Conservation (phyloP, 2,113 vertebrate genomes). For the Miniopterus natalensis region DNA sequence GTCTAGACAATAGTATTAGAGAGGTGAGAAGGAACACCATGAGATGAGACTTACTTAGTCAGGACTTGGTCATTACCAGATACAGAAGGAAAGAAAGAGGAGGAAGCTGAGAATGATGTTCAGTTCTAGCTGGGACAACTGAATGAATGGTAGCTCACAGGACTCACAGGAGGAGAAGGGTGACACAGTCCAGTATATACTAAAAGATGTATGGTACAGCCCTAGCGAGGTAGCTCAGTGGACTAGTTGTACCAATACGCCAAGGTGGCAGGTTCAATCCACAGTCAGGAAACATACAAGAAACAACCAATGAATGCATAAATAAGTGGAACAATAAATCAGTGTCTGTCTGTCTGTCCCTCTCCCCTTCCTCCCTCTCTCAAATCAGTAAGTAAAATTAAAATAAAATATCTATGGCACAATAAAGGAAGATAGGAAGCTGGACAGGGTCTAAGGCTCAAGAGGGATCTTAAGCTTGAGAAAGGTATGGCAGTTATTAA, state of each 20-base stretch:
- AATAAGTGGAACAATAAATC: not conserved
- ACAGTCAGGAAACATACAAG: not conserved
- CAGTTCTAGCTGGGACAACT: not conserved
- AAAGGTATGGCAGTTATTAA: not conserved
- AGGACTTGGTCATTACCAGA: constrained; percentile 1
- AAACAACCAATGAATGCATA: not conserved
- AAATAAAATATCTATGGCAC: not conserved
- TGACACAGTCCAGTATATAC: not conserved
- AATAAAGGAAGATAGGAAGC: not conserved
- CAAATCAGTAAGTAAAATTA: not conserved
- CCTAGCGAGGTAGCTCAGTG: not conserved
- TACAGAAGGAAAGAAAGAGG: not conserved
- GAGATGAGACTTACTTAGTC: not conserved
- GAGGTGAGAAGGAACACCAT: not conserved
- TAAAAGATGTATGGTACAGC: not conserved
- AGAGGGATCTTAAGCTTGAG: not conserved
- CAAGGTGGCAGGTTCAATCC: not conserved
- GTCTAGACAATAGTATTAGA: not conserved
- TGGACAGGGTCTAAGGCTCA: not conserved
- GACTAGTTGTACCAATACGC: not conserved
- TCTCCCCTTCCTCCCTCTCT: too few species aligned
- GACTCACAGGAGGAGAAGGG: not conserved
- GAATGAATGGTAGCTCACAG: not conserved
- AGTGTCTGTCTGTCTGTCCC: too few species aligned
- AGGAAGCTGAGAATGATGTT: not conserved